Evolutionary conservation across 2,888 invertebrate species (phyloP).

Genomic region (Mayetiola destructor): DNA sequence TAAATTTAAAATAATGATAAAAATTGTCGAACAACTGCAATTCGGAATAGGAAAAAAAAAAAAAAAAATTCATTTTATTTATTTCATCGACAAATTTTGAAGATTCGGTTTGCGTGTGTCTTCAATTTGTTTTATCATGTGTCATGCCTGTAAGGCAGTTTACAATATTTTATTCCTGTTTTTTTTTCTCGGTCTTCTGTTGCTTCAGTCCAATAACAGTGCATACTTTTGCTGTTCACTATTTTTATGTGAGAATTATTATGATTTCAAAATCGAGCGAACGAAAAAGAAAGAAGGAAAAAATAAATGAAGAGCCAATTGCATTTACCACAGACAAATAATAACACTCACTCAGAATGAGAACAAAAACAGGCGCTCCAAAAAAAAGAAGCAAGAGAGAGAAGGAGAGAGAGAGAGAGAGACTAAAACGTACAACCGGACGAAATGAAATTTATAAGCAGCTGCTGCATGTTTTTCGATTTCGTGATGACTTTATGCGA

Average conservation of each 20-base stretch:
- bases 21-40: not conserved
- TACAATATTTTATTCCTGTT: not conserved
- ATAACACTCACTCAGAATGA: too few relatives aligned
- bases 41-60: not conserved
- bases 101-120: slow-evolving; percentile 12
- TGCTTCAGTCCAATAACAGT: not conserved
- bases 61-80: not conserved
- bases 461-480: slow-evolving; percentile 7
- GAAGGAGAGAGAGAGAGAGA: not conserved
- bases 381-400: too few relatives aligned
- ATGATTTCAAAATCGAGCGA: not conserved
- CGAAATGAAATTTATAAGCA: not conserved
- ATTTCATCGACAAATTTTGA: not conserved
- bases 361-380: too few relatives aligned
- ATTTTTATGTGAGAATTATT: not conserved
- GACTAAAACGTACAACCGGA: not conserved
- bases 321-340: not conserved
- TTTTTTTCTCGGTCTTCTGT: not conserved
- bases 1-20: not conserved
- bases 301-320: not conserved
- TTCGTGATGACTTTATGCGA: slow-evolving; percentile 7
- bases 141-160: not conserved
- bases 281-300: not conserved
- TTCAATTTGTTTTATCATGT: slow-evolving; percentile 11
- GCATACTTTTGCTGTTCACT: not conserved